Evolutionary conservation across 2,888 invertebrate species (phyloP), one percentile per base, ranked within the genome.

Genomic region (Cinara cedri): DNA sequence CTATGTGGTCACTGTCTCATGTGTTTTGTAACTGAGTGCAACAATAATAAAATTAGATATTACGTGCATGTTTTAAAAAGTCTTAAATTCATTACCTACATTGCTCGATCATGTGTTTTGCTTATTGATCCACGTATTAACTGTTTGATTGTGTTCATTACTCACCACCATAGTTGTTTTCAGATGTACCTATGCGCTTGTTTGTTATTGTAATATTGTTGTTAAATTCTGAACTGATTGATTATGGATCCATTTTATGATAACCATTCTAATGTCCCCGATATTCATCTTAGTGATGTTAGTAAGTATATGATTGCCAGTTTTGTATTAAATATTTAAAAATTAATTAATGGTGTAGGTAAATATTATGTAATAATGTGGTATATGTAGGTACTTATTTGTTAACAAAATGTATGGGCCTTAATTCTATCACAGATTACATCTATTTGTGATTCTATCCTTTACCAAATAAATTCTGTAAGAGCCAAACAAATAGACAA

Each of bases 241-340:
- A 70, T 78, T 57, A 78, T 78, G 78, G 78, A 78, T 51, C 19
- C 34, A 34, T 34, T 70, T 14, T 70, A 78, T 57, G 88, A 86
- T 72, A 83, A 81, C 71, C 82, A 82, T 71, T 82, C 81, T 66
- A 81, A 86, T 84, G 86, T 86, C 83, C 83, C 86, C 83, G 88
- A 88, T 85, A 87, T 91, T 85, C 90, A 91, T 86, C 90, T 92
- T 87, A 92, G 91, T 89, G 92, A 92, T 91, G 91, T 92, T 89
- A 89, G 92, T 92, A 88, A 91, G 92, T 92, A 88, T 24, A 49
- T 21, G 2, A 19, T 49, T 57, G 13, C 24, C 21, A 34, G 10
- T 76, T 72, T 55, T 55, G 44, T 44, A 34, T 74, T 44, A 75
- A 42, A 21, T 34, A 34, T 34, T n/a, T 26, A 60, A 60, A 10